Conservation (phyloP, 2,113 vertebrate species). For the Monopterus albus region DNA sequence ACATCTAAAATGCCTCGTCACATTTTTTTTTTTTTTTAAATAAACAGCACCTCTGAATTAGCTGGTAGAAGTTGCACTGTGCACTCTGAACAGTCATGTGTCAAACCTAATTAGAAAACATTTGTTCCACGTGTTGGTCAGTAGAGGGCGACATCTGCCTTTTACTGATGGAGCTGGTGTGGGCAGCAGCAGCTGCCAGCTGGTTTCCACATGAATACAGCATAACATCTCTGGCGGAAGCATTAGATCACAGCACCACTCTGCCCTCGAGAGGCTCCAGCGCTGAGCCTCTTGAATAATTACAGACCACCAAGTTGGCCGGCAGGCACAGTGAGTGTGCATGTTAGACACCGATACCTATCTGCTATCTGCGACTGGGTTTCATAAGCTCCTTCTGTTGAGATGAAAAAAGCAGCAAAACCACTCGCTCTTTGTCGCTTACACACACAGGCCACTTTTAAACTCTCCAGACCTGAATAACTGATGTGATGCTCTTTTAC, state of each 20-base stretch:
- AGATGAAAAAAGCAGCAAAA: slow-evolving; percentile 49
- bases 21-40: too few relatives aligned
- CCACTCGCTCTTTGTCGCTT: not conserved
- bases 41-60: not conserved
- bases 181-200: not conserved
- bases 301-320: slow-evolving; percentile 61
- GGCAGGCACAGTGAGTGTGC: slow-evolving; percentile 49
- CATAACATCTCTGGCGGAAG: slow-evolving; percentile 35
- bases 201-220: slow-evolving; percentile 49
- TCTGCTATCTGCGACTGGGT: slow-evolving; percentile 29
- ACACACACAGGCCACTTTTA: slow-evolving; percentile 14
- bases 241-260: slow-evolving; percentile 48
- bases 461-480: slow-evolving; percentile 45
- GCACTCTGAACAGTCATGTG: not conserved
- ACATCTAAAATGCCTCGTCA: too few relatives aligned
- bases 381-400: slow-evolving; percentile 61
- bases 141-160: slow-evolving; percentile 54
- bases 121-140: slow-evolving; percentile 33
- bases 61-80: slow-evolving; percentile 26
- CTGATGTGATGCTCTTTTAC: slow-evolving; percentile 65
- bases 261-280: slow-evolving; percentile 50
- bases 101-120: not conserved
- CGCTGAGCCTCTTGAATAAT: slow-evolving; percentile 67
- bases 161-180: not conserved
- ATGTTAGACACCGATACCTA: slow-evolving; percentile 40